These are phyloP conservation scores for Orchesellides sinensis DNA, from an alignment of 2,888 invertebrate species.

Conservation along the genomic window DNA sequence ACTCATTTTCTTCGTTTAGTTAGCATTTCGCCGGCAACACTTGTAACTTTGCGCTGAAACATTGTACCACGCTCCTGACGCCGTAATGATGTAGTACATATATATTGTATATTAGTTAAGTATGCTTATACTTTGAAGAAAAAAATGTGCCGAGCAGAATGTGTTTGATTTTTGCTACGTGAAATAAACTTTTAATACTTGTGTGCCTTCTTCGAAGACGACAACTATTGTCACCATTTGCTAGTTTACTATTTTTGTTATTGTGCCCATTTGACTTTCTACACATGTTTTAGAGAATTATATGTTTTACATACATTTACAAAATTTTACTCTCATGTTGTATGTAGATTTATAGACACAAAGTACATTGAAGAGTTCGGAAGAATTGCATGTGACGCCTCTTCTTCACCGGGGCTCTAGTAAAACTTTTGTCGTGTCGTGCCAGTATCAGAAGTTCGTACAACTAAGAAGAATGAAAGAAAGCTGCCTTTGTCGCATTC, in stretches of 20 bases:
- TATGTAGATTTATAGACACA: neutral
- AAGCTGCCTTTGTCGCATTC: conserved; percentile 49
- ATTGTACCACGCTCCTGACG: neutral
- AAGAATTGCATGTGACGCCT: conserved; percentile 32
- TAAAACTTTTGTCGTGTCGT: conserved; percentile 36
- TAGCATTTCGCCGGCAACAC: conserved; percentile 17
- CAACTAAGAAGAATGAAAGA: conserved; percentile 34
- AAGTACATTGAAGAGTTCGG: neutral
- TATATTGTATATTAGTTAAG: no score
- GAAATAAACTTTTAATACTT: conserved; percentile 49
- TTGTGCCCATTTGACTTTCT: conserved; percentile 52
- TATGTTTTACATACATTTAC: no score
- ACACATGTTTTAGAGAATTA: conserved; percentile 48
- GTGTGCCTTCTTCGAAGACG: conserved; percentile 10
- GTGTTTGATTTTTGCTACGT: conserved; percentile 1
- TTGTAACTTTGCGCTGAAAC: neutral
- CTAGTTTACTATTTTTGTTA: conserved; percentile 43
- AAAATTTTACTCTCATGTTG: no score
- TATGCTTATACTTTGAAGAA: no score
- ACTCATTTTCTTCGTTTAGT: conserved; percentile 49
- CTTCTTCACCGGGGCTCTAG: conserved; percentile 43
- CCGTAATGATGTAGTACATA: no score
- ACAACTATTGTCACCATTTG: conserved; percentile 46
- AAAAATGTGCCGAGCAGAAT: neutral
- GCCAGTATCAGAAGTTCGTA: conserved; percentile 35